Conservation (phyloP, 2,797 vertebrate species). For the Premnoplex brunnescens region DNA sequence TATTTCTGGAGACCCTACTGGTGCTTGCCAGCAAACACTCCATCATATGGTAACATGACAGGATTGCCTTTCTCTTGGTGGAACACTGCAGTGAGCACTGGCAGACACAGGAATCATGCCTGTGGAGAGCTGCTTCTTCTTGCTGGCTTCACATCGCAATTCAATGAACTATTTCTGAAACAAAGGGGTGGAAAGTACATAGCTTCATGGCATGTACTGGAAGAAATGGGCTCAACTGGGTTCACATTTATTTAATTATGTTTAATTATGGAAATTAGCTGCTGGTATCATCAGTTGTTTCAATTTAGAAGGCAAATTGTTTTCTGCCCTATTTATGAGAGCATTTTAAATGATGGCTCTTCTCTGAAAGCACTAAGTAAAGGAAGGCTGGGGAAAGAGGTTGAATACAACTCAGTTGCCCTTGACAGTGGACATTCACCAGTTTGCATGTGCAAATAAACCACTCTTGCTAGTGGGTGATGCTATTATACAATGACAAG, state of each 20-base stretch:
- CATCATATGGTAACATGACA: not conserved
- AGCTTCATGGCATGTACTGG: not conserved
- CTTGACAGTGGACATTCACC: not conserved
- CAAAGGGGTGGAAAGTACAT: not conserved
- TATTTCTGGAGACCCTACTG: constrained; percentile 21
- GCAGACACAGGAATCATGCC: not conserved
- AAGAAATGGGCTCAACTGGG: not conserved
- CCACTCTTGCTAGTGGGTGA: not conserved
- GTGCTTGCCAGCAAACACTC: constrained; percentile 30
- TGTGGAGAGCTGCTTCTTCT: not conserved
- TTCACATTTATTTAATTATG: not conserved
- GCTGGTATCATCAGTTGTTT: accelerated
- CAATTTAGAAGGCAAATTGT: not conserved
- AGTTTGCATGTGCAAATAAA: not conserved
- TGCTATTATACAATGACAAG: not conserved
- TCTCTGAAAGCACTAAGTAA: not conserved
- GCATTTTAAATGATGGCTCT: not conserved
- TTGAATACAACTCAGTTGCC: not conserved
- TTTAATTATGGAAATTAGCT: not conserved
- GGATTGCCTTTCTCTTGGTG: not conserved
- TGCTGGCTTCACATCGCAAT: not conserved
- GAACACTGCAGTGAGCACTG: not conserved
- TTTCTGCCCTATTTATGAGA: not conserved
- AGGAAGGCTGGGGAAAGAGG: not conserved
- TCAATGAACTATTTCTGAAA: not conserved